phyloP scores from a whole-genome alignment of 2,113 vertebrate species.

The Archocentrus centrarchus region DNA sequence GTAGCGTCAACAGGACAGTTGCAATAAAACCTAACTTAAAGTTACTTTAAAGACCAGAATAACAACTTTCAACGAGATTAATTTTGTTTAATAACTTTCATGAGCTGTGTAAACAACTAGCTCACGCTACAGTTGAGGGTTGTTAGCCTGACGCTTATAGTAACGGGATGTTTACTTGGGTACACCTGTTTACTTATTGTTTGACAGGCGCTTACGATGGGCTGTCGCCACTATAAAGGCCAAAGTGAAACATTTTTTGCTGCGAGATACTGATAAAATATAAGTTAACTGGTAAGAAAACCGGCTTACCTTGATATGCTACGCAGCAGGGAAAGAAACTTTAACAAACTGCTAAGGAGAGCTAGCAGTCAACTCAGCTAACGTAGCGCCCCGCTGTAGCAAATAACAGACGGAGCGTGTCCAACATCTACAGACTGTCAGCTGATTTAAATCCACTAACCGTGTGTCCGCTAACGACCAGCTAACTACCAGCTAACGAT shows the following conservation, averaged over 20 bases:
- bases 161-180: constrained; percentile 38
- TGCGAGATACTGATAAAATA: not conserved
- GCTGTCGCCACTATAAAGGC: not conserved
- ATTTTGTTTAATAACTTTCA: not conserved
- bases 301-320: constrained; percentile 57
- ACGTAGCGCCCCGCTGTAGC: constrained; percentile 43
- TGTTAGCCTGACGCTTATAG: constrained; percentile 35
- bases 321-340: constrained; percentile 37
- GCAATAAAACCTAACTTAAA: not conserved
- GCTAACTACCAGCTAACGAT: not conserved
- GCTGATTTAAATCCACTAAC: not conserved
- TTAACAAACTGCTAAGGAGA: constrained; percentile 34
- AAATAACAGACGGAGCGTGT: constrained; percentile 58
- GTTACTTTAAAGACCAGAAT: not conserved
- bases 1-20: not conserved
- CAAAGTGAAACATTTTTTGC: not conserved
- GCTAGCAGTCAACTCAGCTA: constrained; percentile 59
- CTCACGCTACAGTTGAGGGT: not conserved
- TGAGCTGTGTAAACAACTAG: constrained; percentile 3
- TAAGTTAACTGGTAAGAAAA: not conserved
- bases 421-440: not conserved
- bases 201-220: not conserved
- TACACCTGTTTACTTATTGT: constrained; percentile 15
- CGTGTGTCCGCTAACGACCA: not conserved
- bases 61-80: not conserved